A percentile compares a stretch with the other conserved stretches of the same genome.
phyloP scores from a whole-genome alignment of 2,888 invertebrate genomes.

The Ptilodon capucinus region DNA sequence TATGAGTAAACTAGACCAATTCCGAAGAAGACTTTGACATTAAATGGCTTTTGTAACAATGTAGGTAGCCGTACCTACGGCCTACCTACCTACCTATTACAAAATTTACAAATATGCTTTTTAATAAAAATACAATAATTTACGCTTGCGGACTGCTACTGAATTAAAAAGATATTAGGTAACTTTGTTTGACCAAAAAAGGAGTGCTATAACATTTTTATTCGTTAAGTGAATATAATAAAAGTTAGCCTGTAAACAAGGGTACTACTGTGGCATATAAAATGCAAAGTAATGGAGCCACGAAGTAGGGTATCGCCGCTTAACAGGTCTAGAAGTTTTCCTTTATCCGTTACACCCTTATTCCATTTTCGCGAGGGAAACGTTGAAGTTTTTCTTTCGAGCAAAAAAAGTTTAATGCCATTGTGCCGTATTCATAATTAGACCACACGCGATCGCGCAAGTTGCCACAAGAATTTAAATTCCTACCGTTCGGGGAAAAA shows the following conservation, averaged over 20 bases:
- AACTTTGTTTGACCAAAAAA: slow-evolving; percentile 38
- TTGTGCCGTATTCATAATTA: slow-evolving; percentile 71
- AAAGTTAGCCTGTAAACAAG: slow-evolving; percentile 48
- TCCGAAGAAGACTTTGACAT: slow-evolving; percentile 6
- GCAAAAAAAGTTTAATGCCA: slow-evolving; percentile 47
- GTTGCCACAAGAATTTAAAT: slow-evolving; percentile 74
- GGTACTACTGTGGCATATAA: slow-evolving; percentile 43
- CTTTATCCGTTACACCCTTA: slow-evolving; percentile 56
- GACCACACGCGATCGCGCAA: slow-evolving; percentile 80
- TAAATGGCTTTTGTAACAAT: slow-evolving; percentile 19
- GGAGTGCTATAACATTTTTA: slow-evolving; percentile 34
- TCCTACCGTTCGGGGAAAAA: slow-evolving; percentile 71
- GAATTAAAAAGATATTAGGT: slow-evolving; percentile 20
- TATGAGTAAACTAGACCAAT: slow-evolving; percentile 18
- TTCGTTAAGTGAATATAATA: slow-evolving; percentile 37
- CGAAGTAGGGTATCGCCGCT: slow-evolving; percentile 59
- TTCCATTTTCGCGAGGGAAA: slow-evolving; percentile 57
- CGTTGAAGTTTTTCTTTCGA: slow-evolving; percentile 43
- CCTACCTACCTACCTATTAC: too few species aligned
- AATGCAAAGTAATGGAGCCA: slow-evolving; percentile 54
- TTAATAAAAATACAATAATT: slow-evolving; percentile 19
- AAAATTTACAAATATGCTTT: slow-evolving; percentile 6
- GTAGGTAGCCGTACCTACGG: slow-evolving; percentile 1
- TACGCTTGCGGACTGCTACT: slow-evolving; percentile 14
- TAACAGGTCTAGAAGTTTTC: slow-evolving; percentile 57